Evolutionary conservation across 2,888 invertebrate genomes (phyloP), one percentile per base, ranked within the genome.

Genomic region (Abscondita cerata): DNA sequence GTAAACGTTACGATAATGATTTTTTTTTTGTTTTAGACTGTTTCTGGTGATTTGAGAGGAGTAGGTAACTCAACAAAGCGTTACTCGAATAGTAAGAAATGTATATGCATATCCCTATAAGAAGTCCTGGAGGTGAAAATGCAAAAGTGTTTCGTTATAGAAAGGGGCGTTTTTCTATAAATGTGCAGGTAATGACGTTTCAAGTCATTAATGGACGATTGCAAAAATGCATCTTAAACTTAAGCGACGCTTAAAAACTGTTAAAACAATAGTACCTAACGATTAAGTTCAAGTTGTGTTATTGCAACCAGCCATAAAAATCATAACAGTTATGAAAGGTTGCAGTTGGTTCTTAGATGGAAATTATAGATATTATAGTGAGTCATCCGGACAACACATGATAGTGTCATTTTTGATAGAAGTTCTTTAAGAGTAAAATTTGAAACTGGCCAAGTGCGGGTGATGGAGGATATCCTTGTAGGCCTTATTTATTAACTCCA

Each of bases 11-110:
- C n/a, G n/a, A n/a, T n/a, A n/a, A n/a, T n/a, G n/a, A n/a, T n/a
- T n/a, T n/a, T n/a, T n/a, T n/a, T n/a, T n/a, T n/a, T n/a, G n/a
- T 36, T 36, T 36, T n/a, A 36, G 36, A 9, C 36, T 36, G 3
- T 36, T n/a, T 36, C 36, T n/a, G 36, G 36, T 2, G 36, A 36
- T 36, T 36, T 36, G 12, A 36, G 6, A 36, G 36, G 36, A 36
- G 36, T 36, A n/a, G n/a, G 36, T n/a, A n/a, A n/a, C n/a, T 36
- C 36, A 36, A 36, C 36, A 36, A 36, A n/a, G n/a, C 12, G 36
- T 36, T n/a, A n/a, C 36, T n/a, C 11, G 3, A 36, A 5, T 36
- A n/a, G 12, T 9, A 9, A 36, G 12, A 36, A 36, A 12, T n/a
- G 36, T n/a, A n/a, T n/a, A n/a, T n/a, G n/a, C n/a, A n/a, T n/a